These are phyloP conservation scores for Dolichotis patagonum DNA, from an alignment of 2,113 vertebrate genomes.

Conservation along the genomic window DNA sequence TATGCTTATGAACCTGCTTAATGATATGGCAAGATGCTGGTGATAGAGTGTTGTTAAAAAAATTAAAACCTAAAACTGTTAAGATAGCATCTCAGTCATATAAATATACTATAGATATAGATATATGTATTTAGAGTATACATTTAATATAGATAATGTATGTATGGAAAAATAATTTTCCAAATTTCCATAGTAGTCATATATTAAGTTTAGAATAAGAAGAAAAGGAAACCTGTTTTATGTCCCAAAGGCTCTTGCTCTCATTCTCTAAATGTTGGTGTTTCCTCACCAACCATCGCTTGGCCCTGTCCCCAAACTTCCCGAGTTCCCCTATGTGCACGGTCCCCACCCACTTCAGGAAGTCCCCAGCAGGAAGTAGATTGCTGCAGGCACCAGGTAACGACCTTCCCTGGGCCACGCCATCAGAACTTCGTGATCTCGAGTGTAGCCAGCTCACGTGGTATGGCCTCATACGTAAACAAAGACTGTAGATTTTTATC, in stretches of 20 bases:
- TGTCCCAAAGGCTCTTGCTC: neutral
- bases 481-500: neutral
- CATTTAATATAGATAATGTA: neutral
- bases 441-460: neutral
- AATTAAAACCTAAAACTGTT: neutral
- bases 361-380: neutral
- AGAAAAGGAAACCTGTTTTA: neutral
- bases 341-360: neutral
- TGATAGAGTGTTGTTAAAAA: neutral
- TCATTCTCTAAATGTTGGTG: neutral
- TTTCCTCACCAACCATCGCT: neutral
- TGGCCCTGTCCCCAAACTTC: neutral
- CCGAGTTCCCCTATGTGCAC: neutral
- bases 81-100: neutral
- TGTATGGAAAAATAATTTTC: neutral
- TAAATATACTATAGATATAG: neutral
- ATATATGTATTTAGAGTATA: neutral
- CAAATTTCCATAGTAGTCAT: slow-evolving; percentile 9
- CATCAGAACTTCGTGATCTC: neutral
- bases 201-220: slow-evolving; percentile 11
- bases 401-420: neutral
- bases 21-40: neutral
- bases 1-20: neutral
- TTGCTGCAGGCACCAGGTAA: neutral
- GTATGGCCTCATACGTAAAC: neutral